These are phyloP conservation scores for Leptocoma aspasia DNA, from an alignment of 2,113 vertebrate genomes.

Conservation along the genomic window DNA sequence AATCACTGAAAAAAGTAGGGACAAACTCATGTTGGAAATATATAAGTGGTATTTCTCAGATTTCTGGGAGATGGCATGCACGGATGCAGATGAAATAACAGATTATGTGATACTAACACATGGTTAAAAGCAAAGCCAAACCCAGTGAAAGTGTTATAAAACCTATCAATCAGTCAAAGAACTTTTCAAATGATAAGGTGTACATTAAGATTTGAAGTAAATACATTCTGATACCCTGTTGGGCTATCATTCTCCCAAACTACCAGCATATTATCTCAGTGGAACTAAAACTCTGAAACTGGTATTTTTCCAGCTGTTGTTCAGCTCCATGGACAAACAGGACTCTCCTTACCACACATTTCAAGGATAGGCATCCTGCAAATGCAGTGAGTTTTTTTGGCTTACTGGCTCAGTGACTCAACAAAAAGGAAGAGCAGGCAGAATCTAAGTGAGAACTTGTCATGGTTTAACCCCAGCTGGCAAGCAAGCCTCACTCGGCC, in stretches of 20 bases:
- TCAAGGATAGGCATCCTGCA: neutral
- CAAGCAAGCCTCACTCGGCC: neutral
- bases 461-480: neutral
- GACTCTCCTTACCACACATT: neutral
- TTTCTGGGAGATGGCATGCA: neutral
- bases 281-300: neutral
- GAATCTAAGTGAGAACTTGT: neutral
- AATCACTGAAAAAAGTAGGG: neutral
- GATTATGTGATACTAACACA: neutral
- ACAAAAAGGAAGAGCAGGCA: neutral
- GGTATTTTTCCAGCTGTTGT: neutral
- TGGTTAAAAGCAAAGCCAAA: neutral
- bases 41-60: neutral
- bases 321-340: neutral
- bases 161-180: neutral
- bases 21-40: neutral
- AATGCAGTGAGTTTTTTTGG: neutral
- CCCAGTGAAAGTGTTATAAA: neutral
- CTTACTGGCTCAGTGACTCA: neutral
- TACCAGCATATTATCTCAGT: rapidly evolving
- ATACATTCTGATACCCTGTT: neutral
- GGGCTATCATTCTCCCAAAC: neutral
- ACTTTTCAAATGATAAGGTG: neutral
- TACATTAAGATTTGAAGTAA: neutral
- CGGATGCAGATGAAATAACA: neutral